Conservation (phyloP, 2,113 vertebrate species). For the Eurystomus gularis region DNA sequence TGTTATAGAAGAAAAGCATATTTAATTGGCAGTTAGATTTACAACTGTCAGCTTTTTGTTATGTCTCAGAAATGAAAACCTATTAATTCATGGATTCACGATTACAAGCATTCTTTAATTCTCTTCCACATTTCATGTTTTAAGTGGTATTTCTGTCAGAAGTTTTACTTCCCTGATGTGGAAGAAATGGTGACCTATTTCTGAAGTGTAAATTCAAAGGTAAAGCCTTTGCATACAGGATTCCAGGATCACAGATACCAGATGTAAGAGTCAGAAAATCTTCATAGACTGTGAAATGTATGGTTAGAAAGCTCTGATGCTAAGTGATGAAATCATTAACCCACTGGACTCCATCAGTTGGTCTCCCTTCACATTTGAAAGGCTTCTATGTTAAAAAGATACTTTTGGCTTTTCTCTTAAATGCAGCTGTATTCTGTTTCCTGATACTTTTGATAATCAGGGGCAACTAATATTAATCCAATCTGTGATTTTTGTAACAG, state of each 20-base stretch:
- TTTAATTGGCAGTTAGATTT: neutral
- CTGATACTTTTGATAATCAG: neutral
- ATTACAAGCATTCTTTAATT: neutral
- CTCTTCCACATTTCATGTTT: neutral
- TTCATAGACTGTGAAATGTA: neutral
- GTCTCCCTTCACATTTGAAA: neutral
- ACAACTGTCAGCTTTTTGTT: neutral
- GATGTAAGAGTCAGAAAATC: neutral
- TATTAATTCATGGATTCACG: neutral
- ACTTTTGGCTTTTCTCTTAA: neutral
- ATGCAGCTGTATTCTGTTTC: neutral
- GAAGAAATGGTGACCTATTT: neutral
- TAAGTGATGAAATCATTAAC: neutral
- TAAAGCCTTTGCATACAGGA: neutral
- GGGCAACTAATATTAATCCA: neutral
- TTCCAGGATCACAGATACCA: neutral
- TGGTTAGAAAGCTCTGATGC: neutral
- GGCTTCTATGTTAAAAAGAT: neutral
- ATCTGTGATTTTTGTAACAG: neutral
- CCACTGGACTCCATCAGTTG: neutral
- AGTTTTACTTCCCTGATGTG: neutral
- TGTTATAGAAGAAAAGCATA: neutral
- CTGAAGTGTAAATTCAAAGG: neutral
- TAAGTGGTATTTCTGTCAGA: neutral
- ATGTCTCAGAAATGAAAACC: neutral